Base-by-base conservation (phyloP, 1,140 invertebrate genomes). In the Eumaeus atala region DNA sequence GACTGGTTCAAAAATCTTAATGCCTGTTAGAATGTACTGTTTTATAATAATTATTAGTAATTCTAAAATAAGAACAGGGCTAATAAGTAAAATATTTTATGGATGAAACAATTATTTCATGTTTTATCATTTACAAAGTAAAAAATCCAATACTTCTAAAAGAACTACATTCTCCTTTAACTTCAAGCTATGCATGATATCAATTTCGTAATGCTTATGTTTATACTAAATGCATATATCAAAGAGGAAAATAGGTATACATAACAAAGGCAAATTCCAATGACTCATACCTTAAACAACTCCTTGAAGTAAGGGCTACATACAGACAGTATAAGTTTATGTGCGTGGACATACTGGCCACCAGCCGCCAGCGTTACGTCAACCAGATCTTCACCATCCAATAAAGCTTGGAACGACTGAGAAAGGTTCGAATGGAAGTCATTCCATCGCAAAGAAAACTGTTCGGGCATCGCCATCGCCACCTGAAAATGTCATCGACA, bases 381-480 rank as follows among this genome's bases (percentile, higher is more conserved):
- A 61, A 93, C 91, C 71, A 92, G 87, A 73, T 92, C 91, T 77
- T 92, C 91, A 70, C 91, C 90, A 76, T 91, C 90, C 70, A 89
- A 76, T 58, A 92, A 84, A 52, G 90, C 90, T 78, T 92, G 90
- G 74, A 92, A 91, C 64, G 91, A 91, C 74, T 90, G 90, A 51
- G 91, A 91, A 67, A 94, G 91, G 75, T 93, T 95, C 58, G 91
- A 91, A 76, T 94, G 92, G 89, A 94, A 94, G 84, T 95, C 94
- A 88, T 95, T 95, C 94, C 94, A 95, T 79, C 93, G 89, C 74
- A 95, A 89, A 82, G 93, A 95, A 89, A 94, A 95, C 81, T 94
- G 93, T 88, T 95, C 86, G 34, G 82, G 71, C 67, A 83, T 73
- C 66, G 81, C 77, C 83, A 86, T 86, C 57, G 64, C 66, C 63